Conservation (phyloP, 2,797 vertebrate species). For the Sus cebifrons region DNA sequence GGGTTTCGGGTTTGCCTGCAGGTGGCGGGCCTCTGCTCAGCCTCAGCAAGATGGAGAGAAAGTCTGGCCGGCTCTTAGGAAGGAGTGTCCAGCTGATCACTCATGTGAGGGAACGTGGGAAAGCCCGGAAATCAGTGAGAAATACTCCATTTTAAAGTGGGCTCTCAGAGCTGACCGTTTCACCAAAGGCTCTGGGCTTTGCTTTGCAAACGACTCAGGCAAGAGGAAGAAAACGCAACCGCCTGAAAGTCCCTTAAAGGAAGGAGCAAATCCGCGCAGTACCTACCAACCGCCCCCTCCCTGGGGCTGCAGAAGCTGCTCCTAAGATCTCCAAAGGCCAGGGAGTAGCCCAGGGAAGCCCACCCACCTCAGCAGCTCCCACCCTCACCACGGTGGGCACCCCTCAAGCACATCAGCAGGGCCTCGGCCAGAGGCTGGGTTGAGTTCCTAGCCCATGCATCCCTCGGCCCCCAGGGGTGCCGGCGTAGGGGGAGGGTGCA, state of each 20-base stretch:
- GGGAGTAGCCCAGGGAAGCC: background rate
- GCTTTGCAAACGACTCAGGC: background rate
- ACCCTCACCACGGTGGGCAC: rapidly evolving
- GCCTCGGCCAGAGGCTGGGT: background rate
- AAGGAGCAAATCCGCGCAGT: too few relatives aligned
- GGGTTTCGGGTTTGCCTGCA: background rate
- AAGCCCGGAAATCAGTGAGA: background rate
- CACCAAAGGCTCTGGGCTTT: background rate
- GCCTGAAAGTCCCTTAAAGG: too few relatives aligned
- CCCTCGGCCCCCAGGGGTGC: background rate
- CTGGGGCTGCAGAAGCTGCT: too few relatives aligned
- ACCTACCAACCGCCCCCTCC: too few relatives aligned
- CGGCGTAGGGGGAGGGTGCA: rapidly evolving
- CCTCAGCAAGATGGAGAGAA: background rate
- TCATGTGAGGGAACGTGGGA: background rate
- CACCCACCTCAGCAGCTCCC: background rate
- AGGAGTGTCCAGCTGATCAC: background rate
- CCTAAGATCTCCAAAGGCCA: too few relatives aligned
- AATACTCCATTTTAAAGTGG: background rate
- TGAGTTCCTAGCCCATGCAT: background rate
- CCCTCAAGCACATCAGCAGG: rapidly evolving
- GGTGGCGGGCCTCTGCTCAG: background rate
- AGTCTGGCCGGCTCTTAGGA: background rate
- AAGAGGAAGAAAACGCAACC: background rate
- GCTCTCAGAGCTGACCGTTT: background rate